These are phyloP conservation scores for Aphidius ervi DNA, from an alignment of 1,140 invertebrate species.

Conservation along the genomic window DNA sequence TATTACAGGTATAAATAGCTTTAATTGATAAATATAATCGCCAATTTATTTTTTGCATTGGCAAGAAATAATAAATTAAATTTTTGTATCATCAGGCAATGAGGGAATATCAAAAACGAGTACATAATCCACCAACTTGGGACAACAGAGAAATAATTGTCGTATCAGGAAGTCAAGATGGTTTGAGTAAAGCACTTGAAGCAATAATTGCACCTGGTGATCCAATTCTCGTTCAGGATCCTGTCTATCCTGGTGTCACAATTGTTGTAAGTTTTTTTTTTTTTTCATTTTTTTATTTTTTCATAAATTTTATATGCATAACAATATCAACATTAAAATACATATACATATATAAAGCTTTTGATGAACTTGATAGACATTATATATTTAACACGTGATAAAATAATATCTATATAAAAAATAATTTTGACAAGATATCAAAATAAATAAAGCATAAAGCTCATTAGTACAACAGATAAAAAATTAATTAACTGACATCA, in stretches of 20 bases:
- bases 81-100: conserved; percentile 46
- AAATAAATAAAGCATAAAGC: no score
- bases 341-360: no score
- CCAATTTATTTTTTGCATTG: no score
- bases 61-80: not conserved
- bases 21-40: no score
- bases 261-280: conserved; percentile 59
- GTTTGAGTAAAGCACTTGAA: conserved; percentile 68
- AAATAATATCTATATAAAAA: no score
- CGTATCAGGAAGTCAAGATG: conserved; percentile 72
- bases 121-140: conserved; percentile 66
- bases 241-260: conserved; percentile 66
- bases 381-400: no score
- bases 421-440: no score
- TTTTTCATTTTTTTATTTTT: not conserved
- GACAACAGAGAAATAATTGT: conserved; percentile 61
- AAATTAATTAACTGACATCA: no score
- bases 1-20: conserved; percentile 51
- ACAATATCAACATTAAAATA: no score
- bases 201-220: conserved; percentile 65
- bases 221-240: conserved; percentile 65
- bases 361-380: no score
- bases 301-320: not conserved
- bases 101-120: conserved; percentile 60
- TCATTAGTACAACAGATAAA: no score